Base-by-base conservation (phyloP, 2,888 invertebrate genomes). In the Synergus umbraculus region DNA sequence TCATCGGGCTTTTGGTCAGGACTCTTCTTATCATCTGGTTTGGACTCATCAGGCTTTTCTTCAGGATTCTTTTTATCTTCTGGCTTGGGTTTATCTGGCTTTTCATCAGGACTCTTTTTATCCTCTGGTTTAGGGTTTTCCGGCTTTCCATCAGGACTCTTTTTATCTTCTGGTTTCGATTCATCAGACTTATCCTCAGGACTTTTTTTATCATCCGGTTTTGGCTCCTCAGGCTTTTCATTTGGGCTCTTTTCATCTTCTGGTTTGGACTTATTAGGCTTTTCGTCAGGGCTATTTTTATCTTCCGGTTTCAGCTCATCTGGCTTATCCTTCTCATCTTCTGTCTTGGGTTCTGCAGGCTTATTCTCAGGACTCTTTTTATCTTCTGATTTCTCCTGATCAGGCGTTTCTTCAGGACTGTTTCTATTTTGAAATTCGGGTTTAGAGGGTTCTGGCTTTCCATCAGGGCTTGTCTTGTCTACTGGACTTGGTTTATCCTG, bases 331-430 rank as follows among this genome's bases (percentile, higher is more conserved):
- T 66, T 37, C 18, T 67, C 37, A 10, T 79, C 54, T 5, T 49
- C 12, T n/a, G 76, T 15, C 8, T 65, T 43, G 9, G 54, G n/a
- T 0, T 78, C 41, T 49, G 58, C 43, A 13, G 77, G 13, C 2
- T 76, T 18, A 15, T 76, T 49, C 0, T 54, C n/a, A 1, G 49
- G 15, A n/a, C 7, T n/a, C 4, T 64, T 10, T 10, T 58, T 13
- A 37, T 77, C 76, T 43, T 78, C 78, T 4, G 66, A 13, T 13
- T 77, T 37, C 2, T 65, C 3, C 13, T 60, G 18, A 22, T 76
- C 63, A 13, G 60, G 2, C 15, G 29, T 29, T 29, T 29, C 29
- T 29, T 37, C 37, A 37, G 37, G 37, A 7, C 4, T 37, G 37
- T 37, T 37, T 13, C 13, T 49, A 0, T 49, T 49, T 13, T 49